phyloP scores from a whole-genome alignment of 2,888 invertebrate genomes.

The Mythimna pallens region DNA sequence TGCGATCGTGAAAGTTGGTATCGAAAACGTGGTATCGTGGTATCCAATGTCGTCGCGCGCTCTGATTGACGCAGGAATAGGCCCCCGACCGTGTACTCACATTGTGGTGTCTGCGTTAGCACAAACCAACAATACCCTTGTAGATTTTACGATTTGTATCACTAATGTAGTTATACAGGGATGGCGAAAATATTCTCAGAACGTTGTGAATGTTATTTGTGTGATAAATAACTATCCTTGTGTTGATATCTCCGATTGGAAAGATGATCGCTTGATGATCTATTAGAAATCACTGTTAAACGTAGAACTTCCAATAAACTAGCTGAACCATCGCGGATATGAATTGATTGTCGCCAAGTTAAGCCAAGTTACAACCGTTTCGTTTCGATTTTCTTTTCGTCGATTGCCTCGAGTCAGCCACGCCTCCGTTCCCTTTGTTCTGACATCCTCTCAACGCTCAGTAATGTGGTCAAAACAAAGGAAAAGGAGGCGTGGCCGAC shows the following conservation, averaged over 20 bases:
- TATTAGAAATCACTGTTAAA: not conserved
- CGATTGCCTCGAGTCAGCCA: too few species aligned
- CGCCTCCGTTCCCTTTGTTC: too few species aligned
- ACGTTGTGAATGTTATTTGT: not conserved
- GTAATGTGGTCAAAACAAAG: too few species aligned
- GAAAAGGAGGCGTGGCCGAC: too few species aligned
- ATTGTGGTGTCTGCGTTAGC: slow-evolving; percentile 43
- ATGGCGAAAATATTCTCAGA: slow-evolving; percentile 2
- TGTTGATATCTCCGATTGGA: too few species aligned
- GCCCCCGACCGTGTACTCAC: slow-evolving; percentile 36
- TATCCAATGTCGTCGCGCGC: slow-evolving; percentile 68
- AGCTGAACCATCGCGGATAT: not conserved
- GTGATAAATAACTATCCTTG: not conserved
- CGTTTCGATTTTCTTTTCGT: too few species aligned
- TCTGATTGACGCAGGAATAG: slow-evolving; percentile 73
- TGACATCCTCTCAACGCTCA: too few species aligned
- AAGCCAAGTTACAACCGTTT: too few species aligned
- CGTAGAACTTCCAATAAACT: not conserved
- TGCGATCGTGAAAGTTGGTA: slow-evolving; percentile 69
- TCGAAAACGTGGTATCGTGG: slow-evolving; percentile 67
- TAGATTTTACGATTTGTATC: slow-evolving; percentile 43
- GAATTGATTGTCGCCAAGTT: too few species aligned
- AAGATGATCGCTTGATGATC: too few species aligned
- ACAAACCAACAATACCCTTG: slow-evolving; percentile 46
- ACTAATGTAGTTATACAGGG: slow-evolving; percentile 30